Conservation (phyloP, 2,113 vertebrate genomes). For the Syngnathus typhle region DNA sequence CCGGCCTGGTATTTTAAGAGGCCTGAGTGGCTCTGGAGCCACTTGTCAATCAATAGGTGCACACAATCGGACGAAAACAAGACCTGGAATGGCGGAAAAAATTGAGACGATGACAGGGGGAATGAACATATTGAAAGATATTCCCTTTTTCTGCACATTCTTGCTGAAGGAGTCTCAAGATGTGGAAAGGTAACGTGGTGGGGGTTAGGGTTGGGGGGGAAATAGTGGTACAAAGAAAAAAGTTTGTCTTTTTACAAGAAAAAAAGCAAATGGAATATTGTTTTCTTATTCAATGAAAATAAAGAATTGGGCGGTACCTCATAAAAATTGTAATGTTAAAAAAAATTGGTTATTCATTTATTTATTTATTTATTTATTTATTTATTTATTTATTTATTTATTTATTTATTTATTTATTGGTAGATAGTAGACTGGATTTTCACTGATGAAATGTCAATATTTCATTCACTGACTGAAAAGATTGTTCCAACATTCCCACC, state of each 20-base stretch:
- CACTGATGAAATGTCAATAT: too few species aligned
- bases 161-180: conserved; percentile 37
- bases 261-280: neutral
- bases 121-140: conserved; percentile 66
- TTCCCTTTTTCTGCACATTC: conserved; percentile 22
- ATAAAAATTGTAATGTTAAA: neutral
- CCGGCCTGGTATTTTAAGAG: conserved; percentile 77
- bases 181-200: neutral
- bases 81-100: conserved; percentile 42
- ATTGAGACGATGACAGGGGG: conserved; percentile 45
- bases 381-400: too few species aligned
- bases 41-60: conserved; percentile 79
- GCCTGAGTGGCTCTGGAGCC: conserved; percentile 79
- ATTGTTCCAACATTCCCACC: neutral
- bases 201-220: neutral
- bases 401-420: too few species aligned
- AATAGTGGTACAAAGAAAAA: neutral
- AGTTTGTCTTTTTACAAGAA: neutral
- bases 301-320: neutral
- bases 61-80: conserved; percentile 66
- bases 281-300: too few species aligned
- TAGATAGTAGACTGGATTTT: too few species aligned
- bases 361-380: too few species aligned
- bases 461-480: neutral
- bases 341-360: too few species aligned